Evolutionary conservation across 2,888 invertebrate species (phyloP), one percentile per base, ranked within the genome.

Genomic region (Pterostichus niger): DNA sequence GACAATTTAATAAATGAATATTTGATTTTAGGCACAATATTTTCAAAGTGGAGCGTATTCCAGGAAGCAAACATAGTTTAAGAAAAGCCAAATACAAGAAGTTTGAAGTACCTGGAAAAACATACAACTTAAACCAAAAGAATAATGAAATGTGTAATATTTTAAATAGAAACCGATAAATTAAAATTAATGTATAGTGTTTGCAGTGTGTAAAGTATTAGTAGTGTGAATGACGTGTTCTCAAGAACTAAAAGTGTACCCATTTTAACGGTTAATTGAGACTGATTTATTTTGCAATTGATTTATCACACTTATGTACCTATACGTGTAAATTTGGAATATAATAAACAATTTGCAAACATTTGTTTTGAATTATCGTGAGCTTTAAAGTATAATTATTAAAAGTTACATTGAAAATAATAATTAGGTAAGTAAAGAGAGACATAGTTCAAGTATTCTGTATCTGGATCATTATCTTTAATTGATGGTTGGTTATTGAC

Each of bases 111-210:
- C 92, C 95, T 5, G 95, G 94, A n/a, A 91, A 91, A 84, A 95
- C 96, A 0, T 95, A 95, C 88, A 93, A 93, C 17, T 91, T 96
- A 54, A 96, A 96, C 88, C 91, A 92, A 85, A 95, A 95, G 88
- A 96, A 96, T 89, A 95, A 94, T 88, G 93, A 95, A 88, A 95
- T 95, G 93, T 96, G 96, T 88, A 92, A 90, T 87, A 86, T 90
- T 85, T 92, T 90, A 89, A 76, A 76, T 75, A 49, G 24, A 71
- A 56, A 73, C 3, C 40, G 81, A 81, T 81, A 73, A 61, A 54
- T 73, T n/a, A 11, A 33, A 46, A 64, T 13, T 11, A 35, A 40
- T 35, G 13, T 61, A 24, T 40, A 64, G 64, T 64, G 64, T 64
- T 33, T 64, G 64, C 40, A 33, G 64, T 64, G 64, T 64, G 33